Conservation (phyloP, 2,797 vertebrate species). For the Odontamblyopus lacepedii region DNA sequence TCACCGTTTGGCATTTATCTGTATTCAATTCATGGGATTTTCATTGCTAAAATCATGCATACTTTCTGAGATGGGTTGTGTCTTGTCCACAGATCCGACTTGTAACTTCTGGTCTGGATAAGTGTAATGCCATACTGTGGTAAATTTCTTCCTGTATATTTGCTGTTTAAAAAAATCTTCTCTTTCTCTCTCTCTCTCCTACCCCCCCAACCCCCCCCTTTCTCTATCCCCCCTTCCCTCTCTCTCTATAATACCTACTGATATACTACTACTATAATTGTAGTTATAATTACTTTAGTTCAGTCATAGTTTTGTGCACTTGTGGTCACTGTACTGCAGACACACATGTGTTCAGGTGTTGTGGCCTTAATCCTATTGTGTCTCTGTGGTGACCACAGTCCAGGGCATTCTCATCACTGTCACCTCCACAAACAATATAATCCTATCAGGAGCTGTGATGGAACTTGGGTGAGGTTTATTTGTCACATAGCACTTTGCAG, state of each 20-base stretch:
- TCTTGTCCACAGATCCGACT: too few relatives aligned
- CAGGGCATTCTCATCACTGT: constrained; percentile 51
- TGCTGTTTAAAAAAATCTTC: not conserved
- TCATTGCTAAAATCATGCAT: too few relatives aligned
- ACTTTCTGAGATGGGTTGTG: too few relatives aligned
- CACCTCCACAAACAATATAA: constrained; percentile 41
- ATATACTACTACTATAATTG: too few relatives aligned
- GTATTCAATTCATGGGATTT: too few relatives aligned
- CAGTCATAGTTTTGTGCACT: constrained; percentile 23
- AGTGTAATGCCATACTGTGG: not conserved
- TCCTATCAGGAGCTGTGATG: constrained; percentile 59
- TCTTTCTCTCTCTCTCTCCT: too few relatives aligned
- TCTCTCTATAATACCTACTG: too few relatives aligned
- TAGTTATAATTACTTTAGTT: too few relatives aligned
- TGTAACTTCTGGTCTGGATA: too few relatives aligned
- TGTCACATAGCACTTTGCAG: constrained; percentile 26
- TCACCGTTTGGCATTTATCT: too few relatives aligned
- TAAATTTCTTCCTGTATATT: not conserved
- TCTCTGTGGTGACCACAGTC: constrained; percentile 53
- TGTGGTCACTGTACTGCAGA: constrained; percentile 37
- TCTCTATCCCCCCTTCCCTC: too few relatives aligned
- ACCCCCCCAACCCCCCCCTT: too few relatives aligned
- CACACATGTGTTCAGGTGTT: constrained; percentile 39
- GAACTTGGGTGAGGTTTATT: constrained; percentile 48
- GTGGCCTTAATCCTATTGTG: constrained; percentile 62